Evolutionary conservation across 1,140 invertebrate species (phyloP).

Genomic region (Psix sp.): DNA sequence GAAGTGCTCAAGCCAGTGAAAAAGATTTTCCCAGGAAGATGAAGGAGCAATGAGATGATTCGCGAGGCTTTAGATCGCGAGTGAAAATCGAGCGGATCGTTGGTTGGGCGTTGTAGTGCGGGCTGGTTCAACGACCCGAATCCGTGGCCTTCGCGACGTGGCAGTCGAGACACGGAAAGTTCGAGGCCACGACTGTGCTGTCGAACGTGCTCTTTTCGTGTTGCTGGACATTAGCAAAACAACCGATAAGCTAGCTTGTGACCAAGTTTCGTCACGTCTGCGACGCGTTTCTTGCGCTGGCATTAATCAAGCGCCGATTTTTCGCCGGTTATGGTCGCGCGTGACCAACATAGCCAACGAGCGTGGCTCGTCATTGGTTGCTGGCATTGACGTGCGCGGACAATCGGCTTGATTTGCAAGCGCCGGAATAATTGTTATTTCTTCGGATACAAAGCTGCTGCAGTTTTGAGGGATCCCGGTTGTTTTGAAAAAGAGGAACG

Average conservation of each 20-base stretch:
- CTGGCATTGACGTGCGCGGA: no score
- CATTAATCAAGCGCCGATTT: no score
- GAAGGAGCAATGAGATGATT: no score
- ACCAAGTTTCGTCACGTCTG: slow-evolving; percentile 25
- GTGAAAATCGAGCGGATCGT: no score
- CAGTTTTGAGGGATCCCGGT: slow-evolving; percentile 14
- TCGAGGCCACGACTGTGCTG: slow-evolving; percentile 49
- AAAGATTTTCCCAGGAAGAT: no score
- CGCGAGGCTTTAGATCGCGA: no score
- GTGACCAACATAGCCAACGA: neutral
- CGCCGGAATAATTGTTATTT: no score
- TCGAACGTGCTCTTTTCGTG: slow-evolving; percentile 16
- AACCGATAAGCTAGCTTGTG: slow-evolving; percentile 22
- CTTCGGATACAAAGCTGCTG: no score
- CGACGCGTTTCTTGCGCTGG: no score
- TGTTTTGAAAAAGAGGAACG: slow-evolving; percentile 40
- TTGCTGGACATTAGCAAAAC: slow-evolving; percentile 4
- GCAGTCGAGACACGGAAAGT: slow-evolving; percentile 54
- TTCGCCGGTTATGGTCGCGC: slow-evolving; percentile 2
- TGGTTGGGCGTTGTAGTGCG: neutral
- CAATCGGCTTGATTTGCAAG: no score
- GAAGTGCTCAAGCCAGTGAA: no score
- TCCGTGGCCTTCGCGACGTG: slow-evolving; percentile 64
- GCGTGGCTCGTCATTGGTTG: no score
- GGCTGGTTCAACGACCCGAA: slow-evolving; percentile 69